Evolutionary conservation across 2,888 invertebrate genomes (phyloP).

Genomic region (Lamellibrachia columna): DNA sequence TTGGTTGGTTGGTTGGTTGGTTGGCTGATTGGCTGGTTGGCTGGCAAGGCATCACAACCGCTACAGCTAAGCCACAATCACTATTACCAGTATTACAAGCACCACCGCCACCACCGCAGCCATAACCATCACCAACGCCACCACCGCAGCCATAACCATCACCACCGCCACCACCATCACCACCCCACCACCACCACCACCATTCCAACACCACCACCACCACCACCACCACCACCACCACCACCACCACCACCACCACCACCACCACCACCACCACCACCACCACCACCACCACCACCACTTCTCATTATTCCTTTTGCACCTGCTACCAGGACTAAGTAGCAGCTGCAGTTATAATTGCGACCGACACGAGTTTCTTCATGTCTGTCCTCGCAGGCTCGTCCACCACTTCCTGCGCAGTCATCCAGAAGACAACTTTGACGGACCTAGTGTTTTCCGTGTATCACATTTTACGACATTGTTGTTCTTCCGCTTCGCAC

Average conservation of each 20-base stretch:
- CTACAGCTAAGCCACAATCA: no score
- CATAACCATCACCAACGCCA: background rate
- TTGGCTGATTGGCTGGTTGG: background rate
- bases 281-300: background rate
- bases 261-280: background rate
- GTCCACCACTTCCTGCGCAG: background rate
- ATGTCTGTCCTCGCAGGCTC: background rate
- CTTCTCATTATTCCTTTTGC: background rate
- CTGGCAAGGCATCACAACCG: background rate
- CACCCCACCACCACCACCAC: no score
- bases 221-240: background rate
- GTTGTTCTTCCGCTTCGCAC: background rate
- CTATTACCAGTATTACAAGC: background rate
- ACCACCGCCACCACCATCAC: no score
- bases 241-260: background rate
- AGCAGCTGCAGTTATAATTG: background rate
- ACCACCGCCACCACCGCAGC: background rate
- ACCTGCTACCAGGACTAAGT: background rate
- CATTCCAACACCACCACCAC: no score
- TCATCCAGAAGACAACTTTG: background rate
- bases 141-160: no score
- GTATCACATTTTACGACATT: conserved; percentile 5
- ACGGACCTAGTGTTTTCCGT: background rate
- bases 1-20: background rate
- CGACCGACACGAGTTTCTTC: background rate